Percentiles rank a stretch among this genome's conserved stretches.
phyloP scores from a whole-genome alignment of 1,140 invertebrate genomes.

The Armadillidium nasatum region DNA sequence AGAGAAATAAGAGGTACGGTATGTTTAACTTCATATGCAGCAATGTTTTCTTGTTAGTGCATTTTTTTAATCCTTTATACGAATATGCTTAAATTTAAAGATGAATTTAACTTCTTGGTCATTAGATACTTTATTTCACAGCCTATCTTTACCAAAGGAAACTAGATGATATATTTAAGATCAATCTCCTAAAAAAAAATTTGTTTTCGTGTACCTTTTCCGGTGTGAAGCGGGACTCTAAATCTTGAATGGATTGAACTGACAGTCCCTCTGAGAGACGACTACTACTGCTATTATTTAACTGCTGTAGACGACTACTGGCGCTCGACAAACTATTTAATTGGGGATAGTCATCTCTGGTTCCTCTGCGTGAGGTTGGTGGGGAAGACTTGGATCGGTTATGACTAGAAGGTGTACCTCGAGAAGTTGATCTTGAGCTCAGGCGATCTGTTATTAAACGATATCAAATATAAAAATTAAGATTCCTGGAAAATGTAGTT shows the following conservation, averaged over 20 bases:
- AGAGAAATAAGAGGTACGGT: background rate
- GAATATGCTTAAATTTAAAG: too few species aligned
- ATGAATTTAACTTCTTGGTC: too few species aligned
- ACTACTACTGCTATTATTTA: background rate
- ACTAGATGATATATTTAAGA: too few species aligned
- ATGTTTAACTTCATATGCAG: too few species aligned
- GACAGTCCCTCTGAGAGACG: conserved; percentile 31
- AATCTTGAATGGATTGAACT: conserved; percentile 28
- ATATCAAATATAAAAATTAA: too few species aligned
- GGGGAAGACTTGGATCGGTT: conserved; percentile 59
- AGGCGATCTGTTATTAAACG: conserved; percentile 33
- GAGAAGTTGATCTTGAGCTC: conserved; percentile 51
- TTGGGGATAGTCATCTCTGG: conserved; percentile 53
- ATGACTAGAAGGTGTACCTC: background rate
- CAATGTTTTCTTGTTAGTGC: too few species aligned
- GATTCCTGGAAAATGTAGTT: too few species aligned
- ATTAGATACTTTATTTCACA: too few species aligned
- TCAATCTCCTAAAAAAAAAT: too few species aligned
- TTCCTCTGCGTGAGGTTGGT: conserved; percentile 61
- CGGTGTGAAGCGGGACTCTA: conserved; percentile 23
- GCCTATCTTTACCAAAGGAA: too few species aligned
- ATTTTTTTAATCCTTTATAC: too few species aligned
- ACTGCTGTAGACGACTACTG: too few species aligned
- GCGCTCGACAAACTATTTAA: background rate
- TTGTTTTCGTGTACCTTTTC: conserved; percentile 29